phyloP scores from a whole-genome alignment of 2,888 invertebrate species.

The Melitaea athalia region DNA sequence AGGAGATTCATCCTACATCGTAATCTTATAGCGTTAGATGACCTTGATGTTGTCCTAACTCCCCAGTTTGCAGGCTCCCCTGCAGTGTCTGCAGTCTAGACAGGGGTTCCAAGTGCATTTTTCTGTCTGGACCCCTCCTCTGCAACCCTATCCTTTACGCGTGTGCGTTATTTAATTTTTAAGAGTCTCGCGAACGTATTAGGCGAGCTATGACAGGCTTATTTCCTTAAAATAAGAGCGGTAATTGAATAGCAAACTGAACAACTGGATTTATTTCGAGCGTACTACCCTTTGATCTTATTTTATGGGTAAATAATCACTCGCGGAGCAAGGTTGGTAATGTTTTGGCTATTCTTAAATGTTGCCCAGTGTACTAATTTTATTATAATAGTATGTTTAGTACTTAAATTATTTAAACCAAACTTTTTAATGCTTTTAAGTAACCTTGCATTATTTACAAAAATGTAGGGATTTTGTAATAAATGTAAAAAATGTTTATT shows the following conservation, averaged over 20 bases:
- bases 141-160: slow-evolving; percentile 66
- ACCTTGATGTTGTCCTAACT: slow-evolving; percentile 56
- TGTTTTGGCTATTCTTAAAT: slow-evolving; percentile 24
- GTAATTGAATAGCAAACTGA: slow-evolving; percentile 32
- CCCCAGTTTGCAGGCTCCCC: slow-evolving; percentile 48
- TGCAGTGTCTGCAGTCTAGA: slow-evolving; percentile 74
- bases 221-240: slow-evolving; percentile 29
- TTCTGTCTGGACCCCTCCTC: slow-evolving; percentile 76
- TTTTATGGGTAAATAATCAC: slow-evolving; percentile 35
- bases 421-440: no score
- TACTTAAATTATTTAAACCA: no score
- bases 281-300: slow-evolving; percentile 32
- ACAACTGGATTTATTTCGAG: slow-evolving; percentile 25
- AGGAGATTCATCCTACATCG: slow-evolving; percentile 12
- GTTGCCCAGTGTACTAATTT: no score
- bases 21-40: slow-evolving; percentile 38
- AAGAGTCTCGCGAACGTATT: slow-evolving; percentile 42
- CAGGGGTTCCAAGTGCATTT: slow-evolving; percentile 79
- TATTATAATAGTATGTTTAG: no score
- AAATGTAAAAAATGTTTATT: no score
- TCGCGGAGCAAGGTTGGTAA: slow-evolving; percentile 17
- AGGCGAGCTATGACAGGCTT: slow-evolving; percentile 28
- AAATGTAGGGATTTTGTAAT: no score
- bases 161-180: slow-evolving; percentile 73
- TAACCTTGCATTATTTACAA: no score